phyloP scores from a whole-genome alignment of 2,888 invertebrate genomes.

The Clivina fossor region DNA sequence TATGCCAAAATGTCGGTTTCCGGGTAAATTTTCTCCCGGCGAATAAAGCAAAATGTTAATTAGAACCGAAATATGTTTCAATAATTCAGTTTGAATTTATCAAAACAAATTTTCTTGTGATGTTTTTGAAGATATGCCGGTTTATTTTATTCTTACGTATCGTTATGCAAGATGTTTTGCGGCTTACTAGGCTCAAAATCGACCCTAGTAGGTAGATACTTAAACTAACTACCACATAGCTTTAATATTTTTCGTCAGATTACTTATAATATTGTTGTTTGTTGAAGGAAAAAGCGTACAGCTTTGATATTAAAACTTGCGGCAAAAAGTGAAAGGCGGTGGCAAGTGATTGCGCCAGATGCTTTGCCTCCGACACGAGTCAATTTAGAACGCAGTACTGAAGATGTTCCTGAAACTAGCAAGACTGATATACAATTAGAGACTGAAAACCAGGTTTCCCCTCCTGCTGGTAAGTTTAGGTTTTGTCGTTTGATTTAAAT shows the following conservation, averaged over 20 bases:
- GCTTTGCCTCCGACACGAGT: conserved; percentile 11
- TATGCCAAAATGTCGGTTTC: conserved; percentile 14
- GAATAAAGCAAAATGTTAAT: conserved; percentile 8
- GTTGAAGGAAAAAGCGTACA: too few species aligned
- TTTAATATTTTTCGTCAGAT: conserved; percentile 8
- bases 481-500: background rate
- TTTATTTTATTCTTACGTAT: conserved; percentile 13
- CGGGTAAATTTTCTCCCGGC: conserved; percentile 6
- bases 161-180: too few species aligned
- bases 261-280: conserved; percentile 10
- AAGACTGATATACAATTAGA: conserved; percentile 15
- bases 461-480: background rate
- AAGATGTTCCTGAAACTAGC: conserved; percentile 15
- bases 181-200: conserved; percentile 13
- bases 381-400: conserved; percentile 6
- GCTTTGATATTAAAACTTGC: conserved; percentile 13
- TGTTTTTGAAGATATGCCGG: conserved; percentile 10
- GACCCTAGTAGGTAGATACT: conserved; percentile 7
- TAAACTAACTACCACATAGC: conserved; percentile 14
- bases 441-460: conserved; percentile 9
- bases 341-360: too few species aligned
- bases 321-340: conserved; percentile 6
- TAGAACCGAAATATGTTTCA: conserved; percentile 11
- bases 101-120: conserved; percentile 14
- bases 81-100: conserved; percentile 17